Conservation (phyloP, 2,888 invertebrate species). For the Ommatoiulus sabulosus region DNA sequence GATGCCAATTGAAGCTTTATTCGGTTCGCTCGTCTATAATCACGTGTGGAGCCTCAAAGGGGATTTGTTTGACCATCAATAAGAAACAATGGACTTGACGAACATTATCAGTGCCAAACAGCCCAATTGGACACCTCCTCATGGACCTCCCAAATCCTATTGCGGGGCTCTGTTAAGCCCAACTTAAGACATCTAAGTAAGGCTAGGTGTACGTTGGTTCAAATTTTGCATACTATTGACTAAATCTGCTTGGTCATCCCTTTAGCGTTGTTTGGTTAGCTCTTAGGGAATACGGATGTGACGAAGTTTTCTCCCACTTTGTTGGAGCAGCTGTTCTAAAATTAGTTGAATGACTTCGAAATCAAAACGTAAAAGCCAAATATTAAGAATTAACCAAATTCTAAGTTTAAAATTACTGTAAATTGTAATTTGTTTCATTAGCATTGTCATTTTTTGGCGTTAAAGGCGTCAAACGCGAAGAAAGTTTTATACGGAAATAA, state of each 20-base stretch:
- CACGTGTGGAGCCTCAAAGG: constrained; percentile 48
- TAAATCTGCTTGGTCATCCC: too few species aligned
- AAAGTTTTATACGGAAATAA: too few species aligned
- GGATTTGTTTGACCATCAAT: constrained; percentile 48
- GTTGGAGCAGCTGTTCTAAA: too few species aligned
- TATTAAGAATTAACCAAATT: too few species aligned
- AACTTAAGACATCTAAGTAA: background rate
- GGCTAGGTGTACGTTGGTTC: background rate
- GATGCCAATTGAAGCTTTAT: constrained; percentile 48
- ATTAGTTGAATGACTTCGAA: too few species aligned
- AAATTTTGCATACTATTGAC: constrained; percentile 7
- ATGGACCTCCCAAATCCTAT: constrained; percentile 20
- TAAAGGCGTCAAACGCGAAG: too few species aligned
- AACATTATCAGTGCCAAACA: constrained; percentile 35
- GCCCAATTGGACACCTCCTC: constrained; percentile 22
- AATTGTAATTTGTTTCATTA: too few species aligned
- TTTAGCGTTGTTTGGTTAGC: background rate
- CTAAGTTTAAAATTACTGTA: too few species aligned
- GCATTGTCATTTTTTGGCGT: too few species aligned
- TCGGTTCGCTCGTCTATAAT: constrained; percentile 45
- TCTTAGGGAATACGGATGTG: background rate
- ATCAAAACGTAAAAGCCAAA: too few species aligned
- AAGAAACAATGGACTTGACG: constrained; percentile 47
- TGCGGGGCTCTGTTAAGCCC: background rate
- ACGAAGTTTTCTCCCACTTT: too few species aligned